Base-by-base conservation (phyloP, 2,797 vertebrate species). In the Ambastaia sidthimunki region DNA sequence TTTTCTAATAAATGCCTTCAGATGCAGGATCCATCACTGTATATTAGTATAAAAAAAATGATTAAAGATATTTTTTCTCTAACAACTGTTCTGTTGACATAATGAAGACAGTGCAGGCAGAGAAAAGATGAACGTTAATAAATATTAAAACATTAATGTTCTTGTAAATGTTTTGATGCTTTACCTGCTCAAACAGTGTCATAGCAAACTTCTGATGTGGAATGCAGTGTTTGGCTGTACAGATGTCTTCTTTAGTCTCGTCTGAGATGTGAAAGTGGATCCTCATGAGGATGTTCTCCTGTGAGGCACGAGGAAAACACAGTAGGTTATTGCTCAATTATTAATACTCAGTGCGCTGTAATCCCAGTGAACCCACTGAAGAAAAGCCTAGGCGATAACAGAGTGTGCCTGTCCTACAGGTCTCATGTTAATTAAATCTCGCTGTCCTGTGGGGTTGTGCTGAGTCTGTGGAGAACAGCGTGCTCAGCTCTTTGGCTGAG, bases 151-250 rank as follows among this genome's bases (percentile, higher is more conserved):
- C 19, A 28, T 34, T 31, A 31, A 41, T 9, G 6, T 52, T 44
- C 23, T 10, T 25, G 37, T 68, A 34, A 19, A 47, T 28, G 21
- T 60, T 82, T 92, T 86, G 25, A 48, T 28, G 21, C 62, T 82
- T 92, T 86, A 98, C 97, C 96, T 98, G 97, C 25, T 98, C 97
- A 85, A 96, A 97, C 47, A 98, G 94, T 0, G 95, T 97, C 97
- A 98, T 98, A 23, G 97, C 97, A 87, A 98, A 98, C 90, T 98
- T 98, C 94, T 98, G 97, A 87, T 98, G 97, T 7, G 97, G 96
- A 90, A 98, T 96, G 86, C 97, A 98, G 76, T 97, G 96, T 62
- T 93, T 91, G 68, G 97, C 93, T n/a, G 97, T 98, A 88, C 97
- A 98, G 92, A 98, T 95, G 87, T 98, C 97, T 83, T 98, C 97